These are phyloP conservation scores for Drosophila borborema DNA, from an alignment of 2,888 invertebrate species.

Conservation along the genomic window DNA sequence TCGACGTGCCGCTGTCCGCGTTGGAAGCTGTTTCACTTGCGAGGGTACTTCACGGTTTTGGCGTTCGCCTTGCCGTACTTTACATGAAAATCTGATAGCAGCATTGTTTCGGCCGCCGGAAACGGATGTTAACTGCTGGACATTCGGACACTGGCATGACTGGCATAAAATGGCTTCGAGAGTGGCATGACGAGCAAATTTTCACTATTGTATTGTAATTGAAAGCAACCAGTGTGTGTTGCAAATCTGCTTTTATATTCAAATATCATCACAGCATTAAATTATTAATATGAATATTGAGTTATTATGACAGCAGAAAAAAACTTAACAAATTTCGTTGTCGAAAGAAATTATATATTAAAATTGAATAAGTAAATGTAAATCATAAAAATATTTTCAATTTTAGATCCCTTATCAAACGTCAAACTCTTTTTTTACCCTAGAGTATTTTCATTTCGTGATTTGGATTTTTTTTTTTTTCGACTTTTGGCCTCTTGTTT, in stretches of 20 bases:
- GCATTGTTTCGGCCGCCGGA: slow-evolving; percentile 73
- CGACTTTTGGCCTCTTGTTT: slow-evolving; percentile 16
- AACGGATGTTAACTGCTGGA: slow-evolving; percentile 78
- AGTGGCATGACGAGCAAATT: slow-evolving; percentile 40
- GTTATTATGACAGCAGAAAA: not conserved
- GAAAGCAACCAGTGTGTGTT: slow-evolving; percentile 6
- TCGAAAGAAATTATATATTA: not conserved
- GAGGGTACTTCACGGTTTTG: slow-evolving; percentile 12
- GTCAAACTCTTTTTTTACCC: not conserved
- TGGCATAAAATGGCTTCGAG: slow-evolving; percentile 42
- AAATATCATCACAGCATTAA: not conserved
- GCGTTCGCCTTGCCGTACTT: slow-evolving; percentile 42
- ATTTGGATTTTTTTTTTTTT: slow-evolving; percentile 1
- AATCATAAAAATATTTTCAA: not conserved
- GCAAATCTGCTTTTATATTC: not conserved
- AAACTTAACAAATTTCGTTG: too few relatives aligned
- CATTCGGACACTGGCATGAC: slow-evolving; percentile 73
- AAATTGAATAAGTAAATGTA: not conserved
- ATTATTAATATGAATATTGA: not conserved
- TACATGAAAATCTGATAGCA: slow-evolving; percentile 72
- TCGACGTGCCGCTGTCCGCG: slow-evolving; percentile 30
- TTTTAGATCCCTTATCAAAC: not conserved
- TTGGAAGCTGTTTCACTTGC: not conserved
- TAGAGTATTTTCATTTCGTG: slow-evolving; percentile 37
- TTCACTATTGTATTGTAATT: not conserved